phyloP scores from a whole-genome alignment of 2,888 invertebrate species.

The Chydorus sphaericus region DNA sequence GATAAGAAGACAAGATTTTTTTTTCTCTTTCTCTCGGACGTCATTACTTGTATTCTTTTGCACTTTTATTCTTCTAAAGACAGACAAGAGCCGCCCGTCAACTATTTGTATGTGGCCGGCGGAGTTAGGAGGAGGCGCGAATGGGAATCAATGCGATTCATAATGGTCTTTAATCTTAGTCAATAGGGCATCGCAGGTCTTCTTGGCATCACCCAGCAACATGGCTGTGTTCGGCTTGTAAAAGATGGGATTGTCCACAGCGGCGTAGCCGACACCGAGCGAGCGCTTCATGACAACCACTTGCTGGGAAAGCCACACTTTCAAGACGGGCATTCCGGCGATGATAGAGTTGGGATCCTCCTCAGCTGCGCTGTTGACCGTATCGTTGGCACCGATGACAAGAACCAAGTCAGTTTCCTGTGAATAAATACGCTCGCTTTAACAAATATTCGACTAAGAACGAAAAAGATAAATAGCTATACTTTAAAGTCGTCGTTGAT shows the following conservation, averaged over 20 bases:
- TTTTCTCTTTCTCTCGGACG: not conserved
- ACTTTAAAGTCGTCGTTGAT: conserved; percentile 38
- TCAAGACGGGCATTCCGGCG: conserved; percentile 81
- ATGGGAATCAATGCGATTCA: conserved; percentile 12
- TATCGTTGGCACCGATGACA: conserved; percentile 80
- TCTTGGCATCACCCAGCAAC: conserved; percentile 82
- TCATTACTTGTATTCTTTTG: conserved; percentile 4
- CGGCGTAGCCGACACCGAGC: conserved; percentile 74
- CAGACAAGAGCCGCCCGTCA: not conserved
- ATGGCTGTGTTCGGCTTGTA: conserved; percentile 70
- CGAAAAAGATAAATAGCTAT: conserved; percentile 20
- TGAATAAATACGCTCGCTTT: conserved; percentile 85
- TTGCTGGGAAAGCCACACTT: conserved; percentile 76
- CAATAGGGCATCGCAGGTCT: conserved; percentile 69
- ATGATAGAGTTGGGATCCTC: conserved; percentile 82
- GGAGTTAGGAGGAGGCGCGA: not conserved
- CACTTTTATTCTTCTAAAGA: not conserved
- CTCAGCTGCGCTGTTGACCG: conserved; percentile 78
- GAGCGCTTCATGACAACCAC: conserved; percentile 82
- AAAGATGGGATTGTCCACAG: conserved; percentile 83
- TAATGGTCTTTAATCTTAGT: conserved; percentile 42
- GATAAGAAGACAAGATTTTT: not conserved
- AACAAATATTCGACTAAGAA: no score
- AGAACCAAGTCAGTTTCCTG: conserved; percentile 65
- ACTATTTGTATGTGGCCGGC: not conserved